Conservation (phyloP, 2,888 invertebrate species). For the Chrysotoxum bicinctum region DNA sequence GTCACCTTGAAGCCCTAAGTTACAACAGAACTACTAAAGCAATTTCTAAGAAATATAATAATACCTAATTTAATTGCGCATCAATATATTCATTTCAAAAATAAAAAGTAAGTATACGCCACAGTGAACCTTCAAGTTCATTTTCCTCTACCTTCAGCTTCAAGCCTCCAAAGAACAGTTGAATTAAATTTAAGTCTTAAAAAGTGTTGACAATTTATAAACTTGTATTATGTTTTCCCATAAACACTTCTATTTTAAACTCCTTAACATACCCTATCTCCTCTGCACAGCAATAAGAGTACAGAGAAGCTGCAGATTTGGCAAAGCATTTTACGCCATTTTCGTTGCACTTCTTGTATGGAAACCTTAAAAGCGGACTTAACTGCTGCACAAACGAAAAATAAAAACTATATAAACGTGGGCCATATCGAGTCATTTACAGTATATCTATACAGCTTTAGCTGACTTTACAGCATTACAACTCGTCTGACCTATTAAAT, state of each 20-base stretch:
- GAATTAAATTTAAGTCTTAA: background rate
- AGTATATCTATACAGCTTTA: background rate
- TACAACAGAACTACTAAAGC: too few species aligned
- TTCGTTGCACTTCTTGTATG: background rate
- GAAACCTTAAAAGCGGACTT: background rate
- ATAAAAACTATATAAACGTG: slow-evolving; percentile 23
- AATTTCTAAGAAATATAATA: too few species aligned
- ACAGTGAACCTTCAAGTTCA: background rate
- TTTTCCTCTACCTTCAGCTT: background rate
- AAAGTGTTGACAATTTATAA: background rate
- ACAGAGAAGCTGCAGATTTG: background rate
- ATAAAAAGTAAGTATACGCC: slow-evolving; percentile 4
- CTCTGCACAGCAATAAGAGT: background rate
- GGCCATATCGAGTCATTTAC: slow-evolving; percentile 23
- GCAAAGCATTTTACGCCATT: background rate
- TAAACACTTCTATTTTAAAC: background rate
- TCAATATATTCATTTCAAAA: too few species aligned
- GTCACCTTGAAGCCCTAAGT: too few species aligned
- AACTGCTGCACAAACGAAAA: background rate
- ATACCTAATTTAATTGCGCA: too few species aligned
- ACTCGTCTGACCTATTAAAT: slow-evolving; percentile 66
- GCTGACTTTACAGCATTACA: slow-evolving; percentile 29
- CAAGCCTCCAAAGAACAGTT: background rate
- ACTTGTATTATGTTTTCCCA: background rate
- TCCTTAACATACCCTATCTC: too few species aligned